Conservation (phyloP, 2,888 invertebrate species). For the Parapristionchus giblindavisi region DNA sequence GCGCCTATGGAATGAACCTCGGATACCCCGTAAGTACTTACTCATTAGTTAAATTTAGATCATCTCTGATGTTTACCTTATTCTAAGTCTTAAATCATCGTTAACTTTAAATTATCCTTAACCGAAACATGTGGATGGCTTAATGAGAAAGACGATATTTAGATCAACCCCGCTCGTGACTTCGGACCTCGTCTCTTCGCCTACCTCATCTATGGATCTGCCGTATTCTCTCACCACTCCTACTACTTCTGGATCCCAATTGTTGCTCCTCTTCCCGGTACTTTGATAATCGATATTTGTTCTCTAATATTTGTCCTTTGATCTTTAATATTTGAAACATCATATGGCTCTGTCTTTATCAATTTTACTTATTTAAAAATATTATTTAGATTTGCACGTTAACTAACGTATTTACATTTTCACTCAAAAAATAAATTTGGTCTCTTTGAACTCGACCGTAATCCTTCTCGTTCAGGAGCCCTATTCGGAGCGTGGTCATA, state of each 20-base stretch:
- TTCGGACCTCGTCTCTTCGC: conserved; percentile 65
- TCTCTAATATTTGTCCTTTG: too few species aligned
- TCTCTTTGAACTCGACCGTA: too few species aligned
- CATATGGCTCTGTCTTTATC: too few species aligned
- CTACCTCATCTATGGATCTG: conserved; percentile 60
- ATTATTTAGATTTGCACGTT: too few species aligned
- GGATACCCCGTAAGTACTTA: conserved; percentile 49
- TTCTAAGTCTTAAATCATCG: too few species aligned
- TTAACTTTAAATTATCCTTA: too few species aligned
- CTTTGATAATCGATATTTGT: too few species aligned
- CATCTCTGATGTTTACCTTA: background rate
- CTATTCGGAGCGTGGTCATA: conserved; percentile 51
- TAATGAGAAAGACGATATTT: background rate
- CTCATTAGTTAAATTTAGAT: background rate
- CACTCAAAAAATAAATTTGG: too few species aligned
- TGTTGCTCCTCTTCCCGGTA: conserved; percentile 48
- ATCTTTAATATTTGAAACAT: too few species aligned
- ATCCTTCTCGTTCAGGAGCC: conserved; percentile 30
- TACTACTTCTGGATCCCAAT: conserved; percentile 61
- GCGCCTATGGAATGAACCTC: conserved; percentile 60
- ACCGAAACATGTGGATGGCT: too few species aligned
- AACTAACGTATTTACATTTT: too few species aligned
- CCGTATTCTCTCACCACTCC: conserved; percentile 46
- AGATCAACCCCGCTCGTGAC: conserved; percentile 67
- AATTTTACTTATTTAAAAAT: too few species aligned